A percentile compares a stretch with the other conserved stretches of the same genome.
These are phyloP conservation scores for Thereva unica DNA, from an alignment of 2,888 invertebrate species.

Conservation along the genomic window DNA sequence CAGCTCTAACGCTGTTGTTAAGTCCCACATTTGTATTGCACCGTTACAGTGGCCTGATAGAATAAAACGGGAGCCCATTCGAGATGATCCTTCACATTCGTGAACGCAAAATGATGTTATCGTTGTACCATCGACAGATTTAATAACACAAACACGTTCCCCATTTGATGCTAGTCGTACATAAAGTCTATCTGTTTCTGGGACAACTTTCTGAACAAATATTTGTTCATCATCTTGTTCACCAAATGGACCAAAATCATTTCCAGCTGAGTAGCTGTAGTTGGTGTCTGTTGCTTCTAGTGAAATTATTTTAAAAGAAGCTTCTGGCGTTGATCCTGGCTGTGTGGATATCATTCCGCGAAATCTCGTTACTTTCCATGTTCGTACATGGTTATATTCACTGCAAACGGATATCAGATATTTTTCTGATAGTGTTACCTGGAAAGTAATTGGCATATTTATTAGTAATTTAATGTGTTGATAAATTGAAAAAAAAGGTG, in stretches of 20 bases:
- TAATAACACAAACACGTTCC: conserved; percentile 91
- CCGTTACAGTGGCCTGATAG: conserved; percentile 93
- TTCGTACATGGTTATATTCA: conserved; percentile 96
- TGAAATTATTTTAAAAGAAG: conserved; percentile 81
- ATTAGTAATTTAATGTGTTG: neutral
- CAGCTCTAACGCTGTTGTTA: conserved; percentile 91
- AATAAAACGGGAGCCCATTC: conserved; percentile 88
- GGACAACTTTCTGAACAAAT: conserved; percentile 96
- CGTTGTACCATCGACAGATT: conserved; percentile 90
- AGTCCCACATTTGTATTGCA: conserved; percentile 97
- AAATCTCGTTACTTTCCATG: conserved; percentile 96
- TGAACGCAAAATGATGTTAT: conserved; percentile 96
- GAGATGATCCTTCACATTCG: conserved; percentile 94
- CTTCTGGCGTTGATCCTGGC: conserved; percentile 95
- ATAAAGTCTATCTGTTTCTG: conserved; percentile 93
- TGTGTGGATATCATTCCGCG: conserved; percentile 99
- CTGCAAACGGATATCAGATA: conserved; percentile 95
- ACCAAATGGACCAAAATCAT: conserved; percentile 87
- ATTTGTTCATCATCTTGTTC: conserved; percentile 98
- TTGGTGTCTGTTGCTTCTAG: conserved; percentile 68
- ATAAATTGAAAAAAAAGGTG: neutral
- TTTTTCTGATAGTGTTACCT: conserved; percentile 93
- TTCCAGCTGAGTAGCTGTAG: conserved; percentile 67
- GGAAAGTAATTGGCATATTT: conserved; percentile 40
- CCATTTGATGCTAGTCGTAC: conserved; percentile 94